These are phyloP conservation scores for Tuberolachnus salignus DNA, from an alignment of 2,888 invertebrate species.

Conservation along the genomic window DNA sequence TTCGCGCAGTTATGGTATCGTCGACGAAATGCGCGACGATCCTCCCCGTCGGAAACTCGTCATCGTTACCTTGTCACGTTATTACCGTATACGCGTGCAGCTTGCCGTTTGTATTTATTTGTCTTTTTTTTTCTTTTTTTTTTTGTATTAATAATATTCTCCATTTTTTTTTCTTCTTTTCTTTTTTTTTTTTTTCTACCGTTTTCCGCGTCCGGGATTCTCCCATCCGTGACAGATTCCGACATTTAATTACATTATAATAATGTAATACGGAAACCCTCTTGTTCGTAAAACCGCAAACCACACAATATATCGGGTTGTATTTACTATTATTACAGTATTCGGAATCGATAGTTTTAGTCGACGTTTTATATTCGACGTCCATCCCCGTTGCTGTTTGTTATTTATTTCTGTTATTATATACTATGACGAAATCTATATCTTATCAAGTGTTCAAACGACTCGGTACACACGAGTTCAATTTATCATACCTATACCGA, in stretches of 20 bases:
- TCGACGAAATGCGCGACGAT: no score
- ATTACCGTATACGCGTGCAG: background rate
- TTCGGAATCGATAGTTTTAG: background rate
- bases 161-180: background rate
- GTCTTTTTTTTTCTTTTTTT: background rate
- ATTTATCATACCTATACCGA: no score
- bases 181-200: background rate
- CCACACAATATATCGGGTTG: no score
- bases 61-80: background rate
- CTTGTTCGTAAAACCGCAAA: constrained; percentile 25
- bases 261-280: background rate
- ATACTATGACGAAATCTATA: background rate
- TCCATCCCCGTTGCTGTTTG: background rate
- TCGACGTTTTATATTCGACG: constrained; percentile 1
- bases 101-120: no score
- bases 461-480: background rate
- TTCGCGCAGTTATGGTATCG: background rate
- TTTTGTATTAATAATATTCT: background rate
- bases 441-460: background rate
- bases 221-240: constrained; percentile 22
- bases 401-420: background rate
- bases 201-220: background rate
- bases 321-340: background rate
- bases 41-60: background rate
- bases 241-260: constrained; percentile 40